Base-by-base conservation (phyloP, 2,888 invertebrate species). In the Monopis laevigella region DNA sequence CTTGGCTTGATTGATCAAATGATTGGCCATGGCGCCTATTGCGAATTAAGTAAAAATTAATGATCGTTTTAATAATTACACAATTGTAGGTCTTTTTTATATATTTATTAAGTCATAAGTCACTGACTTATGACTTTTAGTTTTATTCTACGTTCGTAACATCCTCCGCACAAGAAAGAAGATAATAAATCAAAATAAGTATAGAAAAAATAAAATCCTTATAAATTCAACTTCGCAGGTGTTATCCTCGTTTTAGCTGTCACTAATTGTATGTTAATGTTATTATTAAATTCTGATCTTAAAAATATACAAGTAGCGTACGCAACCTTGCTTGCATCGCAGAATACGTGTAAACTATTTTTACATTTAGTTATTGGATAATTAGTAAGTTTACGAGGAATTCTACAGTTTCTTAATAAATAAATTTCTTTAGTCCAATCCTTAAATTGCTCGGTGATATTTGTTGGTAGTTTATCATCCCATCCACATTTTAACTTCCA, bases 271-370 rank as follows among this genome's bases (percentile, higher is more conserved):
- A 39, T 18, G 13, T 4, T 11, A 10, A 39, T 14, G 12, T 13
- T 13, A 39, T 26, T 26, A 24, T 39, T 13, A 24, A 39, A 39
- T 39, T 39, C 39, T 13, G 24, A 24, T 24, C 39, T 21, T 13
- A 39, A 26, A 24, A 39, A 39, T 24, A 39, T 18, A 39, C 39
- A 39, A 24, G 24, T 10, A 16, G 39, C 39, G 24, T 39, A 39
- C 10, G 39, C 21, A 12, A 39, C 12, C 39, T 39, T 21, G 24
- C 39, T 39, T 21, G 39, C 39, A 39, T 39, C 39, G 18, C 39
- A 39, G 24, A 39, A 39, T 11, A 24, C 26, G 11, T 39, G 39
- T 39, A 39, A n/a, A 24, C 24, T 24, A 7, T 17, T 21, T 21
- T 18, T 10, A 13, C 21, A 21, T 18, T 12, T 32, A 32, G 13